A percentile compares a stretch with the other conserved stretches of the same genome.
These are phyloP conservation scores for Spodoptera litura DNA, from an alignment of 1,140 invertebrate species.

Conservation along the genomic window DNA sequence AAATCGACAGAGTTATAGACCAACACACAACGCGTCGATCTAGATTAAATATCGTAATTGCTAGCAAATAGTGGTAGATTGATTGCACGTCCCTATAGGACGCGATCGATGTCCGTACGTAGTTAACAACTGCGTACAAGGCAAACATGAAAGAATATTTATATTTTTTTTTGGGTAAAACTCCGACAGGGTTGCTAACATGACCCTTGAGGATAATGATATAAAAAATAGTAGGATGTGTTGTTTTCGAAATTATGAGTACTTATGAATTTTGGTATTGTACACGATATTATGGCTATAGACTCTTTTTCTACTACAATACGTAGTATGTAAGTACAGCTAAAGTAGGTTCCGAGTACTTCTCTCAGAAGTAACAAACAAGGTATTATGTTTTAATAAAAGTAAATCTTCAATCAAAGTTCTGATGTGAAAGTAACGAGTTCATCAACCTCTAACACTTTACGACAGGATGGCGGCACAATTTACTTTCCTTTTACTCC, in stretches of 20 bases:
- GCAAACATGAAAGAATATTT: neutral
- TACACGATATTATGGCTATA: too few species aligned
- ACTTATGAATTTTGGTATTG: too few species aligned
- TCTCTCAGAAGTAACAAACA: too few species aligned
- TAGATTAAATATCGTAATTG: conserved; percentile 36
- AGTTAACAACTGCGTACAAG: conserved; percentile 5
- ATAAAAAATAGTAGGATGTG: too few species aligned
- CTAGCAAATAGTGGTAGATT: conserved; percentile 21
- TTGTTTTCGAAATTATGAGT: too few species aligned
- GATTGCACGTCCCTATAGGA: conserved; percentile 10
- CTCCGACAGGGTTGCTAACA: too few species aligned
- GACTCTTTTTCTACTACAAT: too few species aligned
- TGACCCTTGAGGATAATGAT: too few species aligned
- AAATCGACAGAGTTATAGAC: conserved; percentile 28
- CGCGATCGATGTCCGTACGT: conserved; percentile 3
- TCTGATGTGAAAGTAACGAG: neutral
- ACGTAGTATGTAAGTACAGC: too few species aligned
- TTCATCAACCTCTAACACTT: conserved; percentile 14
- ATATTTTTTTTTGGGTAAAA: neutral
- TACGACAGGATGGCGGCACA: conserved; percentile 12
- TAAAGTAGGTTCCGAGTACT: too few species aligned
- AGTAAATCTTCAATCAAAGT: neutral
- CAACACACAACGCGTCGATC: conserved; percentile 12
- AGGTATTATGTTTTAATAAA: too few species aligned
- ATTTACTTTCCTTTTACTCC: conserved; percentile 5